These are phyloP conservation scores for Aleadryas rufinucha DNA, from an alignment of 2,113 vertebrate species.

Conservation along the genomic window DNA sequence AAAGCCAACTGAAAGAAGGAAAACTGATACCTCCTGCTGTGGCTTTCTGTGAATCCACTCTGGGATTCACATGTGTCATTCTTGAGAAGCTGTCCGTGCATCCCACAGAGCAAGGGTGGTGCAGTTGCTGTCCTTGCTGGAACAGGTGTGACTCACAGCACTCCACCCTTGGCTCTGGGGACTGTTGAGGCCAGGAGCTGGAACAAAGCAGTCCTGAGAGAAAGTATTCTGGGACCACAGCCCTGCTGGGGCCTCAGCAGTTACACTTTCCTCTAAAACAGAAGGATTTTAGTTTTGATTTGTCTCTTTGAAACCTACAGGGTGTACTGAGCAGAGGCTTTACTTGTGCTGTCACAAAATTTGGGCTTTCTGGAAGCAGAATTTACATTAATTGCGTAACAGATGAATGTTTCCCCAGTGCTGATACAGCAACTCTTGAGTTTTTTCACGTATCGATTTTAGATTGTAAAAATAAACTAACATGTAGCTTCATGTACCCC, in stretches of 20 bases:
- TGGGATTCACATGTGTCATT: neutral
- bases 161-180: neutral
- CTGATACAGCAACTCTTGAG: neutral
- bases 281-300: neutral
- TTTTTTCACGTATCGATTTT: neutral
- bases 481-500: neutral
- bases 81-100: neutral
- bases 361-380: neutral
- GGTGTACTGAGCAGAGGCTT: neutral
- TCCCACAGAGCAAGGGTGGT: neutral
- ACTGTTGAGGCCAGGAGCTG: rapidly evolving
- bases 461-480: neutral
- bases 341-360: neutral
- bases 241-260: neutral
- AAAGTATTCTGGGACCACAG: neutral
- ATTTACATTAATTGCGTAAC: neutral
- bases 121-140: neutral
- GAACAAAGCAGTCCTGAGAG: neutral
- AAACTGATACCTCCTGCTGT: neutral
- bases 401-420: neutral
- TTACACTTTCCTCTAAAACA: neutral
- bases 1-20: neutral
- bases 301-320: neutral
- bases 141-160: neutral
- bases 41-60: neutral